Evolutionary conservation across 2,888 invertebrate genomes (phyloP).

Genomic region (Pasiphila rectangulata): DNA sequence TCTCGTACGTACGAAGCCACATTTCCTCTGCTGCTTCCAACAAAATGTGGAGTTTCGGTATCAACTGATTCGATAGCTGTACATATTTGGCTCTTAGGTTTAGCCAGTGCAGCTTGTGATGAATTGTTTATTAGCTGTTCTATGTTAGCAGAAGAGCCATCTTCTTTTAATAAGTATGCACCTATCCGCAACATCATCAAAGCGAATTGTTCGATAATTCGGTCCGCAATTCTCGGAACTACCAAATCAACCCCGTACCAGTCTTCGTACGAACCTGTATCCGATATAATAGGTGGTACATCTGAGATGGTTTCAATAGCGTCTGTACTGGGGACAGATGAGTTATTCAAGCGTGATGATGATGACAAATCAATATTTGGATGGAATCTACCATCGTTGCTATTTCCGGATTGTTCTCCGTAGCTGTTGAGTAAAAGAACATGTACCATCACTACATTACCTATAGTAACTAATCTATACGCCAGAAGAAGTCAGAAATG

Average conservation of each 20-base stretch:
- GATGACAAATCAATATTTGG: constrained; percentile 31
- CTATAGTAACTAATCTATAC: background rate
- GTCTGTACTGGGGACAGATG: constrained; percentile 40
- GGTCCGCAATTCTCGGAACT: constrained; percentile 63
- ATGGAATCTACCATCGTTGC: constrained; percentile 2
- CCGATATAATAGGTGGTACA: constrained; percentile 40
- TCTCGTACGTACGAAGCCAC: constrained; percentile 63
- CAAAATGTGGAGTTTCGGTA: constrained; percentile 54
- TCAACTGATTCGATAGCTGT: constrained; percentile 43
- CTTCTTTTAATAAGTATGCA: constrained; percentile 50
- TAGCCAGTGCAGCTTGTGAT: constrained; percentile 22
- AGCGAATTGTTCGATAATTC: constrained; percentile 69
- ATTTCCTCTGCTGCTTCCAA: constrained; percentile 51
- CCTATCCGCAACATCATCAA: constrained; percentile 65
- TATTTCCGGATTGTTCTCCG: constrained; percentile 37
- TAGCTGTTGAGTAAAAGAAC: constrained; percentile 42
- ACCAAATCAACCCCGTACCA: constrained; percentile 59
- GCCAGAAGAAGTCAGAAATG: background rate
- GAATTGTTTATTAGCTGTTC: constrained; percentile 32
- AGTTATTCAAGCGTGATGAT: constrained; percentile 26
- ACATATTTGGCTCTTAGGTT: constrained; percentile 35
- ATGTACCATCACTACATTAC: background rate
- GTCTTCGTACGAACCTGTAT: constrained; percentile 58
- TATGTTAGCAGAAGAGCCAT: constrained; percentile 36
- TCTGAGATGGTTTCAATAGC: constrained; percentile 38